Evolutionary conservation across 2,113 vertebrate genomes (phyloP), one percentile per base, ranked within the genome.

Genomic region (Rhadina sibilatrix): DNA sequence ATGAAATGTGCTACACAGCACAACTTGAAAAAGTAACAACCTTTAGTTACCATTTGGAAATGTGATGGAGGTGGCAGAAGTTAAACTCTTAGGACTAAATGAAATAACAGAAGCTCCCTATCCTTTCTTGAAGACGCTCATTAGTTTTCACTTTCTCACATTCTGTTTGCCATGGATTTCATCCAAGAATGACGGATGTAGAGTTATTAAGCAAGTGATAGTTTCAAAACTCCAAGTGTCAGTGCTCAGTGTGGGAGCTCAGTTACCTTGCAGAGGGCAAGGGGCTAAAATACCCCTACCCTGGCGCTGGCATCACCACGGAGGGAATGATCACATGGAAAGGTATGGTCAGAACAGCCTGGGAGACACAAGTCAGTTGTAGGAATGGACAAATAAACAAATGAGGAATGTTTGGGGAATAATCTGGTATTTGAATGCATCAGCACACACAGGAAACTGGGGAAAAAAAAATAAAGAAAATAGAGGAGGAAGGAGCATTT

Each of bases 21-120:
- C 97, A 97, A 98, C 97, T 97, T 97, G 97, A 96, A 97, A 93
- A 97, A 97, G 96, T 93, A 97, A 97, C 97, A 98, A 97, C 97
- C 97, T 97, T 97, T 97, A 96, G 96, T 97, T 98, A 97, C 97
- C 97, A 97, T 98, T 98, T 97, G 97, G 97, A 98, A 97, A 97
- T 96, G 96, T 98, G 97, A 97, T 71, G 96, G 92, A 97, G 97
- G 97, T 98, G 97, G 96, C 97, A 98, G 97, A 97, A 98, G 97
- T 97, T 97, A 97, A 97, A 97, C 97, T 98, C 97, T 70, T 94
- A 98, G 96, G 97, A 97, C 97, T 97, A 97, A 96, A 96, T 93
- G 97, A 91, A 97, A 96, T 95, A 97, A 97, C 97, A 97, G 98
- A 98, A 97, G 96, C 97, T 97, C 97, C 97, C 97, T 97, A 96